These are phyloP conservation scores for Protodeltote pygarga DNA, from an alignment of 2,888 invertebrate species.

Conservation along the genomic window DNA sequence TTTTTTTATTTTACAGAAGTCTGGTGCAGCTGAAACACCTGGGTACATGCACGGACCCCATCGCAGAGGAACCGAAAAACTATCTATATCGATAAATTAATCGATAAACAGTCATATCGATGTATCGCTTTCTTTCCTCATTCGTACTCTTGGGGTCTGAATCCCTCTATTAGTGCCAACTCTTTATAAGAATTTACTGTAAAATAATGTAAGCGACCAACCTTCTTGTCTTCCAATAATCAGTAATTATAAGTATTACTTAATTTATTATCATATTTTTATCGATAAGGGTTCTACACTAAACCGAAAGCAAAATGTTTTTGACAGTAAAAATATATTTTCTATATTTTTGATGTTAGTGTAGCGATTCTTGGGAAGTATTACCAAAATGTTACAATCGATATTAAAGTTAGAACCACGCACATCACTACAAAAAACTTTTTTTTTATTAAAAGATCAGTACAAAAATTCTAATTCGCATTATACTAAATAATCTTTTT, in stretches of 20 bases:
- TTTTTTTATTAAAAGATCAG: conserved; percentile 41
- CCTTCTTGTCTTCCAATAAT: conserved; percentile 63
- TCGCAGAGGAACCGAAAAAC: conserved; percentile 94
- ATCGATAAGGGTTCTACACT: conserved; percentile 29
- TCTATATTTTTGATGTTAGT: too few relatives aligned
- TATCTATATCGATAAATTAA: conserved; percentile 90
- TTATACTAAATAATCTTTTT: conserved; percentile 24
- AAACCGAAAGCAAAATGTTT: too few relatives aligned
- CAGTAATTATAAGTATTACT: conserved; percentile 41
- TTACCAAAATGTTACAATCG: conserved; percentile 24
- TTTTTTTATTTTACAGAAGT: conserved; percentile 77
- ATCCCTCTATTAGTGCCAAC: conserved; percentile 75
- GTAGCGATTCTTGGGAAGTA: too few relatives aligned
- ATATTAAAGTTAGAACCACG: conserved; percentile 39
- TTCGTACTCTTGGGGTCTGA: conserved; percentile 49
- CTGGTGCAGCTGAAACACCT: conserved; percentile 92
- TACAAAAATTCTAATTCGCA: conserved; percentile 49
- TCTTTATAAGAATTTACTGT: conserved; percentile 52
- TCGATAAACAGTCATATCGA: conserved; percentile 59
- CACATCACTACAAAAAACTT: conserved; percentile 4
- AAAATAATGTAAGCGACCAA: conserved; percentile 58
- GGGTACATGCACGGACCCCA: conserved; percentile 94
- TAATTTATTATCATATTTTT: conserved; percentile 30
- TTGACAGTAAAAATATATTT: too few relatives aligned
- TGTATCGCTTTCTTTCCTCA: conserved; percentile 63